These are phyloP conservation scores for Cyphomyrus discorhynchus DNA, from an alignment of 2,113 vertebrate species.

Conservation along the genomic window DNA sequence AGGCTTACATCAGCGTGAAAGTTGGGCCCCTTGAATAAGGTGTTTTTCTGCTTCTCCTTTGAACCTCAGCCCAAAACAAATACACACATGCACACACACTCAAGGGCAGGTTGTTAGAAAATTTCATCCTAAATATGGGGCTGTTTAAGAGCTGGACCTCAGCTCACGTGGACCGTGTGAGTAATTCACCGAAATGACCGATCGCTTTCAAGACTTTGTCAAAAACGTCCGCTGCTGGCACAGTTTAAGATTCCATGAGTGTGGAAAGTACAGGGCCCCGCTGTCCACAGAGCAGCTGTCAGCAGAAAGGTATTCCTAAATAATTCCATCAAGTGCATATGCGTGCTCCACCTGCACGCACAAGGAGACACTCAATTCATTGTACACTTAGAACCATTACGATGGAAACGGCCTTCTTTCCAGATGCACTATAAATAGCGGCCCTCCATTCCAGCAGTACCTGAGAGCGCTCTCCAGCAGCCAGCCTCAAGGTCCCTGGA, in stretches of 20 bases:
- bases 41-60: neutral
- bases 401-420: neutral
- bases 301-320: neutral
- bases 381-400: neutral
- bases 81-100: neutral
- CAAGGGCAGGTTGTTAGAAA: neutral
- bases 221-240: neutral
- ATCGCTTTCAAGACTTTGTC: neutral
- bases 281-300: neutral
- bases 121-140: neutral
- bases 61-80: neutral
- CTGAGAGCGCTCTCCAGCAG: neutral
- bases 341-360: neutral
- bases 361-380: neutral
- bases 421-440: neutral
- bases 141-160: neutral
- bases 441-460: neutral
- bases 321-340: neutral
- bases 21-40: neutral
- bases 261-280: neutral
- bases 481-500: neutral
- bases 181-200: neutral
- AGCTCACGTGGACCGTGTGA: neutral
- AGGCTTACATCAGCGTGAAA: slow-evolving; percentile 4
- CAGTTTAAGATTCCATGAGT: neutral